These are phyloP conservation scores for Nemopilema nomurai DNA, from an alignment of 30 jellyfish, hydroid and myxozoan genomes.

Conservation along the genomic window DNA sequence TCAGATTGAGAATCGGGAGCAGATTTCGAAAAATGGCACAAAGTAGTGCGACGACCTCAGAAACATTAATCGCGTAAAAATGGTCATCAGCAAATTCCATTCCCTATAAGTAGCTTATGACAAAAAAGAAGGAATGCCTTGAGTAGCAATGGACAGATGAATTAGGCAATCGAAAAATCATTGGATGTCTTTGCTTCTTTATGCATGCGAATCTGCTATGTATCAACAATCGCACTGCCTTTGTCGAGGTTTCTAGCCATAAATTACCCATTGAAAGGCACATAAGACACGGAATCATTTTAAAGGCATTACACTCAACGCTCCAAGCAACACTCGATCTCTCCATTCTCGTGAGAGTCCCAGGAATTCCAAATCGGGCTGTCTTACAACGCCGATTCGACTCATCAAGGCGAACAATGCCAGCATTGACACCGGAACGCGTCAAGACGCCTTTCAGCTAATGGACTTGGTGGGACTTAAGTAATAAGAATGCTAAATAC, in stretches of 20 bases:
- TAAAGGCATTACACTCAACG: neutral
- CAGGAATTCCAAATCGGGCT: neutral
- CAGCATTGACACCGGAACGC: neutral
- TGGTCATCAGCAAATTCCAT: neutral
- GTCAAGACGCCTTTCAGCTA: neutral
- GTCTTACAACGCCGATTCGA: neutral
- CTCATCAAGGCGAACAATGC: neutral
- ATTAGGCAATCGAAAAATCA: neutral
- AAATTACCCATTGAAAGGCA: neutral
- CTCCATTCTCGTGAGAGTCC: neutral
- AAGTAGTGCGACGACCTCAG: neutral
- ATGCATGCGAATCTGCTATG: neutral
- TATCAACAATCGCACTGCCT: neutral
- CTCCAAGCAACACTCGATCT: neutral
- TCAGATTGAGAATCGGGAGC: neutral
- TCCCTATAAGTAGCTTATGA: neutral
- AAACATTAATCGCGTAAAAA: neutral
- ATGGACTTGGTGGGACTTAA: neutral
- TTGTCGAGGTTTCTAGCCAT: neutral
- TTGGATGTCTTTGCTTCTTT: neutral
- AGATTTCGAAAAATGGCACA: neutral
- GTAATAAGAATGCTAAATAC: neutral
- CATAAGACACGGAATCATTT: neutral
- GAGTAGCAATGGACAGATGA: neutral
- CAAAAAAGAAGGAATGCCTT: neutral